These are phyloP conservation scores for Aporrectodea caliginosa DNA, from an alignment of 1,140 invertebrate species.

Conservation along the genomic window DNA sequence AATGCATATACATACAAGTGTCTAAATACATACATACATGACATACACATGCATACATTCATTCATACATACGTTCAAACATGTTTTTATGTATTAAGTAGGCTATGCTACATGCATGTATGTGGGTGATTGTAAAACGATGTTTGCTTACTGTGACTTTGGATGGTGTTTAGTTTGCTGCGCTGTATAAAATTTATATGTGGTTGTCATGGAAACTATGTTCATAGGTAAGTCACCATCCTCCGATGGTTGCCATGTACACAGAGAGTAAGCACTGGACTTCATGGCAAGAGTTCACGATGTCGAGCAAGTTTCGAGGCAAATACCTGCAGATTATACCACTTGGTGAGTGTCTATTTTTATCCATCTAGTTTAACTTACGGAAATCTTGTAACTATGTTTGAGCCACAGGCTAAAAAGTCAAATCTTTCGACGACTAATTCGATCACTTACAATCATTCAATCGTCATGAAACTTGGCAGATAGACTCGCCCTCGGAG, in stretches of 20 bases:
- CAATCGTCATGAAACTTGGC: no score
- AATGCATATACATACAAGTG: no score
- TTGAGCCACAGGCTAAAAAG: no score
- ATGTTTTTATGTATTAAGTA: background rate
- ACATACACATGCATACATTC: background rate
- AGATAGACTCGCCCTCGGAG: no score
- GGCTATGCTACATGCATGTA: background rate
- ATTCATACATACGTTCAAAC: background rate
- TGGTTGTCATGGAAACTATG: no score
- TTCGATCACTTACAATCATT: no score
- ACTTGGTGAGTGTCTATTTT: conserved; percentile 78
- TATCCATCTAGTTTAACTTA: no score
- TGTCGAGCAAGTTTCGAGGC: conserved; percentile 96
- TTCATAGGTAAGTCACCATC: conserved; percentile 88
- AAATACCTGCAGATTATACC: conserved; percentile 88
- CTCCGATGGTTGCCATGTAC: conserved; percentile 89
- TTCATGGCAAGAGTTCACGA: conserved; percentile 97
- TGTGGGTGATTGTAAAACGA: conserved; percentile 14
- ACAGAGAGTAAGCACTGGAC: conserved; percentile 81
- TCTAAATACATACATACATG: no score
- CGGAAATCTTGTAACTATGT: no score
- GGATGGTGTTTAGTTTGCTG: background rate
- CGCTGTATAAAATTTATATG: no score
- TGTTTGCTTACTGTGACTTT: conserved; percentile 7
- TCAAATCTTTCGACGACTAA: no score